phyloP scores from a whole-genome alignment of 2,888 invertebrate genomes.

The Heliconius aoede region DNA sequence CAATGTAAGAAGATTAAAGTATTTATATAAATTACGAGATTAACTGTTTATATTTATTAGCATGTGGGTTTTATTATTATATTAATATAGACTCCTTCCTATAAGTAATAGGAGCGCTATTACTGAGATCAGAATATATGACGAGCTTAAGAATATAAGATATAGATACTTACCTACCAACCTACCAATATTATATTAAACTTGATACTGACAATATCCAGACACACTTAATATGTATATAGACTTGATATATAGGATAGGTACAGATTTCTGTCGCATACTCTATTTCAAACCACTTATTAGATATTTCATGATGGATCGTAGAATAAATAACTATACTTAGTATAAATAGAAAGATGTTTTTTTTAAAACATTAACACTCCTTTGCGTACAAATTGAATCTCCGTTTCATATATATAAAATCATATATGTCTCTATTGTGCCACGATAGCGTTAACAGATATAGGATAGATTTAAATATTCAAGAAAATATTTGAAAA shows the following conservation, averaged over 20 bases:
- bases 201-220: too few species aligned
- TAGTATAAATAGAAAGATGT: neutral
- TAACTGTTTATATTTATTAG: conserved; percentile 9
- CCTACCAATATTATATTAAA: too few species aligned
- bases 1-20: conserved; percentile 31
- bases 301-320: neutral
- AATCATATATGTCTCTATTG: neutral
- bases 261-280: neutral
- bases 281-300: neutral
- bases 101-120: neutral
- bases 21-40: conserved; percentile 37
- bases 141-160: neutral
- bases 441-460: neutral
- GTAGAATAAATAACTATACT: neutral
- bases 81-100: neutral
- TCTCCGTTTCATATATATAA: neutral
- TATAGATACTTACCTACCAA: neutral
- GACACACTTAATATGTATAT: too few species aligned
- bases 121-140: neutral
- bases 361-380: neutral
- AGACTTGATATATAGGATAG: too few species aligned
- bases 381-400: neutral
- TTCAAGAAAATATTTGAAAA: neutral
- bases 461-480: neutral
- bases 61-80: neutral